Conservation (phyloP, 1,140 invertebrate species). For the Anastatus disparis region DNA sequence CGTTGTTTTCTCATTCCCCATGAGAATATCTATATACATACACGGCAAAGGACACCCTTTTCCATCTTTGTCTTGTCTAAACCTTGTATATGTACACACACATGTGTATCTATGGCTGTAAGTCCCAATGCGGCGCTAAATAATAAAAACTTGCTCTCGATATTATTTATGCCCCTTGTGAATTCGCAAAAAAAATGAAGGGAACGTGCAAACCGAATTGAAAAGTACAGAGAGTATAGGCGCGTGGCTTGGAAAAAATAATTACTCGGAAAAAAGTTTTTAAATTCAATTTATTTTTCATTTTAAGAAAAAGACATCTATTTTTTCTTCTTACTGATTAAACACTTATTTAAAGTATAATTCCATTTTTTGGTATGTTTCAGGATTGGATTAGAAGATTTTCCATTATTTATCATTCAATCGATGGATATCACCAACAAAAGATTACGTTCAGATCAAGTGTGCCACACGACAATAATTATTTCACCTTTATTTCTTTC, state of each 20-base stretch:
- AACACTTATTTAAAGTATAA: not conserved
- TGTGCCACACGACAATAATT: too few species aligned
- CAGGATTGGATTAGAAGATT: not conserved
- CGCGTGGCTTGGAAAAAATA: constrained; percentile 1
- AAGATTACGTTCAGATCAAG: too few species aligned
- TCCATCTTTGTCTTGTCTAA: constrained; percentile 31
- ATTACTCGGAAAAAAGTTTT: constrained; percentile 17
- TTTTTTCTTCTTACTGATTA: too few species aligned
- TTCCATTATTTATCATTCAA: not conserved
- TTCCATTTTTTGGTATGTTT: not conserved
- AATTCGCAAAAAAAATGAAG: not conserved
- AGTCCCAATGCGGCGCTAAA: constrained; percentile 45
- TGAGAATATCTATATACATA: too few species aligned
- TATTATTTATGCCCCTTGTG: constrained; percentile 40
- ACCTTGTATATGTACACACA: too few species aligned
- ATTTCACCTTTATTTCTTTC: too few species aligned
- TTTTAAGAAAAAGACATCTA: constrained; percentile 1
- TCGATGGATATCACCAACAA: too few species aligned
- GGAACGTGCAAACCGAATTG: constrained; percentile 24
- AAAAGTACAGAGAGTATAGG: constrained; percentile 9
- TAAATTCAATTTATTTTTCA: constrained; percentile 40
- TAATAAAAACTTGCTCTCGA: constrained; percentile 56
- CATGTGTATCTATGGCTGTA: not conserved
- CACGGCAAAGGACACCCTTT: constrained; percentile 4
- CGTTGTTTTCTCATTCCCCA: constrained; percentile 49